Percentiles rank a stretch among this genome's conserved stretches.
phyloP scores from a whole-genome alignment of 2,797 vertebrate genomes.

The Okamejei kenojei region DNA sequence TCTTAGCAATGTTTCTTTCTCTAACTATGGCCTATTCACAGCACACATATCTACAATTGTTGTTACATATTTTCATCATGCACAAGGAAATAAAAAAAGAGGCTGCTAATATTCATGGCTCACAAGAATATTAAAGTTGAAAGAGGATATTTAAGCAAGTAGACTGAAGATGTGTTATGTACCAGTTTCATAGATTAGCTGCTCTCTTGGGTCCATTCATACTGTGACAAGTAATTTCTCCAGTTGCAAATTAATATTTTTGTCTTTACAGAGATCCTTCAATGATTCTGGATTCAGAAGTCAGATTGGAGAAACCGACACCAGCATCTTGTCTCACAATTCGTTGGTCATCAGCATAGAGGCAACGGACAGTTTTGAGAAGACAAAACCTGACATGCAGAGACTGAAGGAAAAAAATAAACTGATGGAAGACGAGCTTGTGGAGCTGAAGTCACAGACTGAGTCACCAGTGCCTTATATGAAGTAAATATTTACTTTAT shows the following conservation, averaged over 20 bases:
- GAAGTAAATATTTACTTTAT: conserved; percentile 57
- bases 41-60: not conserved
- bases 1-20: not conserved
- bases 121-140: not conserved
- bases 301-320: not conserved
- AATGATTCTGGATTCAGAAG: not conserved
- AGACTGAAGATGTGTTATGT: not conserved
- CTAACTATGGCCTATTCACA: not conserved
- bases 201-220: not conserved
- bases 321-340: not conserved
- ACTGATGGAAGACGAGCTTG: conserved; percentile 67
- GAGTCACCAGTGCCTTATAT: conserved; percentile 76
- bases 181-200: not conserved
- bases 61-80: too few species aligned
- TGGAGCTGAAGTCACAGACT: conserved; percentile 74
- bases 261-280: not conserved
- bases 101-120: too few species aligned
- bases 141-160: not conserved
- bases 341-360: not conserved
- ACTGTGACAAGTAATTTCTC: not conserved
- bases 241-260: not conserved
- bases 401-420: conserved; percentile 64
- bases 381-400: conserved; percentile 53
- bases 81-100: too few species aligned
- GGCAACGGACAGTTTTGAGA: conserved; percentile 49